Evolutionary conservation across 2,113 vertebrate genomes (phyloP), one percentile per base, ranked within the genome.

Genomic region (Mola mola): DNA sequence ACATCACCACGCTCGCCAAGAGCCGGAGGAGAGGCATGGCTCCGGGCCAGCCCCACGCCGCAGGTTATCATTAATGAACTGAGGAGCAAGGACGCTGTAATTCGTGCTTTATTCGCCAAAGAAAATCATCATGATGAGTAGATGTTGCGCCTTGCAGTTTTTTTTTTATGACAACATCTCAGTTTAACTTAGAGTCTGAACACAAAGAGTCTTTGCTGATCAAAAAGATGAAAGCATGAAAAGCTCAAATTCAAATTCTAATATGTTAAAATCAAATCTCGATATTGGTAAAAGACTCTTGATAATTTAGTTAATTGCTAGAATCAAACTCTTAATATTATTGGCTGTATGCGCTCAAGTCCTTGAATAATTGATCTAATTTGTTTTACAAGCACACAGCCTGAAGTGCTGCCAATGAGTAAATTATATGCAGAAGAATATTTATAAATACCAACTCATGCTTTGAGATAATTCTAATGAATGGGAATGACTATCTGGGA

Each of bases 41-140:
- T 61, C 2, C 6, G 0, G 68, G 81, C 68, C 73, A 60, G 10
- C 38, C 66, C 52, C 65, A 49, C 61, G 33, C 64, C 57, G 17
- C 53, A 62, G 78, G 59, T 76, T 58, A 78, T 63, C 65, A 5
- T 58, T 69, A 68, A 64, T 47, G 72, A 78, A 74, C 57, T 63
- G 5, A 66, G 59, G 66, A 49, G 55, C 58, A 25, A 28, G 13
- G 44, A 40, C 15, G 56, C 44, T 3, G 6, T 22, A 55, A 63
- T n/a, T 53, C 65, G 76, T 21, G 36, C n/a, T n/a, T n/a, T n/a
- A n/a, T n/a, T n/a, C n/a, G n/a, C n/a, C n/a, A n/a, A n/a, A n/a
- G n/a, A n/a, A n/a, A n/a, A n/a, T n/a, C n/a, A n/a, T n/a, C n/a
- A n/a, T n/a, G n/a, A n/a, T n/a, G n/a, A n/a, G n/a, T n/a, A n/a